Base-by-base conservation (phyloP, 2,888 invertebrate species). In the Cheilosia soror region DNA sequence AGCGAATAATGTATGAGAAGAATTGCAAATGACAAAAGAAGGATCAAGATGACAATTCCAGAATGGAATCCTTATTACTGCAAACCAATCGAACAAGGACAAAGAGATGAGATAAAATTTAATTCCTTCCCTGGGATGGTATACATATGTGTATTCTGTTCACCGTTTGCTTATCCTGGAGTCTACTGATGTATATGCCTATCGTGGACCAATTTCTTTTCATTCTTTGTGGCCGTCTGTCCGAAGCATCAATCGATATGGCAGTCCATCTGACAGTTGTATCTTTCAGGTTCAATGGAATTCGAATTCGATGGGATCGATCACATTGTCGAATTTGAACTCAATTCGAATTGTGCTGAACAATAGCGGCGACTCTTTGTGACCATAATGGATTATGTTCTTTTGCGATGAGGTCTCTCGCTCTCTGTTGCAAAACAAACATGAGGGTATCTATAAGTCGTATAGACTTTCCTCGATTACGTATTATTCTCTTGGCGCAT, bases 31-130 rank as follows among this genome's bases (percentile, higher is more conserved):
- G 33, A 58, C 60, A 63, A 79, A 79, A 42, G 60, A 29, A 68
- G 80, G 81, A 85, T 85, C 57, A 62, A 81, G 57, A 85, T 85
- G 85, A 85, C 85, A 85, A 85, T 81, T 81, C 58, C 85, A 85
- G 85, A 85, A 76, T 65, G 68, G 57, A 77, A 81, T 85, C 81
- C 81, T 85, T 72, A 80, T 80, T 76, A 77, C 66, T 85, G 72
- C 72, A 77, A 81, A 68, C 55, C 81, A 85, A 85, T 85, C 85
- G 76, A 72, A 65, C 72, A 81, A 85, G 85, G 85, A 85, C 81
- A 85, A 85, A 31, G 44, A 47, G 20, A 85, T 72, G 76, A 81
- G 76, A 81, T 85, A 85, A 85, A 80, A 81, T 81, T 77, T 85
- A 85, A 84, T 84, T 75, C 80, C 65, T 47, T 57, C 62, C 44